Base-by-base conservation (phyloP, 2,113 vertebrate species). In the Marmota monax region DNA sequence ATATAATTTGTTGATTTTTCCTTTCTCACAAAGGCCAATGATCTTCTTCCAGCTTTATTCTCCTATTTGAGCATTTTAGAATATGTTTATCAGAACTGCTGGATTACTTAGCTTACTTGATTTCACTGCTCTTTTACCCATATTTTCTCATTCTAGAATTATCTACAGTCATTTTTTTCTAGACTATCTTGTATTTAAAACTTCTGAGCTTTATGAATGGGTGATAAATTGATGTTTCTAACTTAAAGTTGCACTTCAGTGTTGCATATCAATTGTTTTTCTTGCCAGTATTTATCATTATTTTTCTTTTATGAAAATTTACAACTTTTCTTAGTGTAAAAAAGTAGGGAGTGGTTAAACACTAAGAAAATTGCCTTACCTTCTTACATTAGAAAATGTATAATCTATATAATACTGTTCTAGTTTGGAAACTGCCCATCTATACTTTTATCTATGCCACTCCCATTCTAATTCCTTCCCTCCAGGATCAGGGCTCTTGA, bases 171-270 rank as follows among this genome's bases (percentile, higher is more conserved):
- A 53, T 16, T 76, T 17, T 58, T 88, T 22, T 73, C 34, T 69
- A 11, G 32, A 7, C 22, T 89, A 61, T 13, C 7, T 89, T 61
- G 22, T 69, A 34, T 34, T 89, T 83, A 16, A 74, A 84, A 87
- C 51, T 25, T 1, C 27, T 94, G 51, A 85, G 20, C 9, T 85
- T 87, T 78, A 29, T 42, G 51, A 92, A 42, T 86, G 69, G 17
- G 7, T 85, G 27, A 92, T n/a, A 83, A 94, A 92, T 45, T 74
- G 16, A 77, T 86, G 14, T 65, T 82, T 94, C 42, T 88, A 84
- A 84, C 14, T 37, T 93, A 27, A 77, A 23, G 42, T 27, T 88
- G 45, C 80, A 89, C 53, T 94, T 92, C 29, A 74, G 25, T 37
- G 12, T 22, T 90, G 48, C 5, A 69, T 39, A 48, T 48, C 39